Evolutionary conservation across 1,140 invertebrate species (phyloP).

Genomic region (Dendroctonus valens): DNA sequence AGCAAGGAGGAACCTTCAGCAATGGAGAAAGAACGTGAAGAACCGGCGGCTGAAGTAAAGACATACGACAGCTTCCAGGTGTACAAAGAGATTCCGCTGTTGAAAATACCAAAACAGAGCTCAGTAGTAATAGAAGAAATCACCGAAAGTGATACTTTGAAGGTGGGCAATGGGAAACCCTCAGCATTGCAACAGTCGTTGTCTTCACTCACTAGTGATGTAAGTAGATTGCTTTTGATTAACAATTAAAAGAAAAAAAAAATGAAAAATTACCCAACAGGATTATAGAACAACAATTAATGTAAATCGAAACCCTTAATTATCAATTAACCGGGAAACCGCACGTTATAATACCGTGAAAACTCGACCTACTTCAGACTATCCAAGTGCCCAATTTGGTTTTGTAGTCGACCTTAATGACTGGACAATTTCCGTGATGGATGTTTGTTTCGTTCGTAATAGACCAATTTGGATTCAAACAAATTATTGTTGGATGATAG

Average conservation of each 20-base stretch:
- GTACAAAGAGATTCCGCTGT: neutral
- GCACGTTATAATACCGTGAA: slow-evolving; percentile 3
- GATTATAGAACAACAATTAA: too few species aligned
- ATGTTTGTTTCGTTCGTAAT: slow-evolving; percentile 11
- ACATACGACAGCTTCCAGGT: slow-evolving; percentile 28
- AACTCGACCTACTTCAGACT: slow-evolving; percentile 10
- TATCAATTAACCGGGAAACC: neutral
- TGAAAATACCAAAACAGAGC: slow-evolving; percentile 1
- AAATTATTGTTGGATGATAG: too few species aligned
- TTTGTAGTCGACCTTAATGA: slow-evolving; percentile 13
- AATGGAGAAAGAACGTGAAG: neutral
- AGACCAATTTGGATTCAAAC: neutral
- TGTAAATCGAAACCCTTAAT: neutral
- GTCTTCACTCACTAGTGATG: slow-evolving; percentile 28
- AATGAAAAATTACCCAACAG: too few species aligned
- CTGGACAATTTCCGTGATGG: slow-evolving; percentile 6
- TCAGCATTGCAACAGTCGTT: slow-evolving; percentile 17
- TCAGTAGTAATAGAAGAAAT: neutral
- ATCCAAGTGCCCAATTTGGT: slow-evolving; percentile 7
- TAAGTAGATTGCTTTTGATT: slow-evolving; percentile 12
- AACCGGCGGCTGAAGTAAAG: neutral
- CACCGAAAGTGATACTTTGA: neutral
- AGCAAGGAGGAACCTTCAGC: neutral
- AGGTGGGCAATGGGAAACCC: neutral
- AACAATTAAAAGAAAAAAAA: neutral